phyloP scores from a whole-genome alignment of 92 coral and sea anemone species.

The Virgularia gustaviana region DNA sequence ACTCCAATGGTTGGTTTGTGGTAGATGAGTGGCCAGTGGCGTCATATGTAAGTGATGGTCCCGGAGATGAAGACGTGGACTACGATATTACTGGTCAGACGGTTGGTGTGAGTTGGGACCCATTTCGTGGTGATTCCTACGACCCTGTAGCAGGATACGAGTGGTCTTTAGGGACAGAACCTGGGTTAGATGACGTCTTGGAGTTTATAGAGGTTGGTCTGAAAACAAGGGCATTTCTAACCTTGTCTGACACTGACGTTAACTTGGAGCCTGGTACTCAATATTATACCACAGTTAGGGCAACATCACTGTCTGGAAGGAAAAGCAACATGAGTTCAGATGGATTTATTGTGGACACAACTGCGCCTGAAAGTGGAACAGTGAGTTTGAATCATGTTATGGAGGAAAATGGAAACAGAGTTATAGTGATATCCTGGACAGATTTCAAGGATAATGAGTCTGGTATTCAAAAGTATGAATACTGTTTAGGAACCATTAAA shows the following conservation, averaged over 20 bases:
- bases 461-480: conserved; percentile 56
- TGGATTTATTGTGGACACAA: conserved; percentile 78
- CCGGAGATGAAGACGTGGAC: conserved; percentile 45
- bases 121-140: conserved; percentile 58
- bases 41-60: conserved; percentile 65
- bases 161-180: conserved; percentile 80
- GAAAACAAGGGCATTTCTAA: conserved; percentile 49
- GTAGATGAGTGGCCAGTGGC: conserved; percentile 74
- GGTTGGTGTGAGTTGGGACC: conserved; percentile 80
- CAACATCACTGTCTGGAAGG: conserved; percentile 63
- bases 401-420: conserved; percentile 46
- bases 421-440: conserved; percentile 62
- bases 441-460: conserved; percentile 68
- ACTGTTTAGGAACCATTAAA: conserved; percentile 70
- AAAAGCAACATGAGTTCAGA: conserved; percentile 60
- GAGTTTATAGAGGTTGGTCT: conserved; percentile 69
- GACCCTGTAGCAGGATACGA: conserved; percentile 81
- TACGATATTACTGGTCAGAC: conserved; percentile 61
- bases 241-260: conserved; percentile 61
- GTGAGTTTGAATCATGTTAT: conserved; percentile 58
- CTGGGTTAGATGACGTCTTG: conserved; percentile 60
- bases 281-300: conserved; percentile 77
- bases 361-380: conserved; percentile 60
- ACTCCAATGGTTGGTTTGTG: conserved; percentile 83
- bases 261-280: conserved; percentile 62